phyloP scores from a whole-genome alignment of 2,113 vertebrate species.

The Oxygymnocypris stewartii region DNA sequence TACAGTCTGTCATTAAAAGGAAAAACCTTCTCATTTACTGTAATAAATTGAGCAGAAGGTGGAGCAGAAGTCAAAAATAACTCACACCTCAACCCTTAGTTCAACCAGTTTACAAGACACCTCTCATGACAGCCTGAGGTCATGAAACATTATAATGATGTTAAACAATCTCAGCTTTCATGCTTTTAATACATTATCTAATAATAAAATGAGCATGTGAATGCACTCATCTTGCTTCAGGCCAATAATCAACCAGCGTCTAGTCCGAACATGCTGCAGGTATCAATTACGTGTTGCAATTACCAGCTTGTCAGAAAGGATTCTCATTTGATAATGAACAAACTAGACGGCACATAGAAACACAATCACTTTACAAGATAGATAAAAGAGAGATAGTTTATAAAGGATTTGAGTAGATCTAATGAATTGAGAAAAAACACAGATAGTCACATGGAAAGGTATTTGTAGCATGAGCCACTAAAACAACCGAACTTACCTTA shows the following conservation, averaged over 20 bases:
- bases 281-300: neutral
- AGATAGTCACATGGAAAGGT: neutral
- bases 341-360: neutral
- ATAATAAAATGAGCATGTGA: neutral
- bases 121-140: neutral
- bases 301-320: neutral
- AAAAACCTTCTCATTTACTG: neutral
- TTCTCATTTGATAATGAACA: neutral
- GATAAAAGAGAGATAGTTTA: neutral
- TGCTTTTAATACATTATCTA: slow-evolving; percentile 1
- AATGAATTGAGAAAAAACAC: neutral
- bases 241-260: neutral
- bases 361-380: neutral
- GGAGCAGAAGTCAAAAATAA: neutral
- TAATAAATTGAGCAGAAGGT: neutral
- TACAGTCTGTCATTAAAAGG: neutral
- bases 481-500: neutral
- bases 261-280: neutral
- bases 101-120: neutral
- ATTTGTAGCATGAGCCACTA: neutral
- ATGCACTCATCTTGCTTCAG: neutral
- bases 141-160: neutral
- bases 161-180: slow-evolving; percentile 14
- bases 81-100: neutral
- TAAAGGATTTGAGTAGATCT: neutral